phyloP scores from a whole-genome alignment of 1,140 invertebrate genomes.

The Pseudachorutes palmiensis region DNA sequence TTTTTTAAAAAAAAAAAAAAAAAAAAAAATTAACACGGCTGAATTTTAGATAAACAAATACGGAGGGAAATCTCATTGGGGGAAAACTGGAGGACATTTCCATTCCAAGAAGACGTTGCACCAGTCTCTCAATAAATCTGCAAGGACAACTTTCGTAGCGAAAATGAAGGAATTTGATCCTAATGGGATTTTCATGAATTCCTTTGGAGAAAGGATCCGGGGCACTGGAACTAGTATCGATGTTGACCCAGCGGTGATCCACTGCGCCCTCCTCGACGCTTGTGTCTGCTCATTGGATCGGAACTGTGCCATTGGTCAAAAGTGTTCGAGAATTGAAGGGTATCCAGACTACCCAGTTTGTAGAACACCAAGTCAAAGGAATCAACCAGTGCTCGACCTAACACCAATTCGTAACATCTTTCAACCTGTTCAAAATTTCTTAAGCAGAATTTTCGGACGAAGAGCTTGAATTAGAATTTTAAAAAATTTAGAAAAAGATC shows the following conservation, averaged over 20 bases:
- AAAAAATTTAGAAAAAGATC: too few species aligned
- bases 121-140: too few species aligned
- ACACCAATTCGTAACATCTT: too few species aligned
- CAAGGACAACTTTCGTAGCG: background rate
- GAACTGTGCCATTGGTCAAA: background rate
- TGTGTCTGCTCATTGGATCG: background rate
- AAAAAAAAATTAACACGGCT: too few species aligned
- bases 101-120: background rate
- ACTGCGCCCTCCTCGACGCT: slow-evolving; percentile 12
- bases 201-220: slow-evolving; percentile 21
- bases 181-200: slow-evolving; percentile 23
- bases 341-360: background rate
- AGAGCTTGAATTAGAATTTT: too few species aligned
- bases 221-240: background rate
- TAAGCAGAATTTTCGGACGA: too few species aligned
- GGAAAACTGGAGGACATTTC: slow-evolving; percentile 14
- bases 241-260: slow-evolving; percentile 15
- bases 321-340: background rate
- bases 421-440: too few species aligned
- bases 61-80: slow-evolving; percentile 19
- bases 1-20: too few species aligned
- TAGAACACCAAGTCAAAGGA: too few species aligned
- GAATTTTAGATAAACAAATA: slow-evolving; percentile 15
- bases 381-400: too few species aligned
- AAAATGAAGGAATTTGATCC: slow-evolving; percentile 23